These are phyloP conservation scores for Chelonoidis abingdonii DNA, from an alignment of 2,113 vertebrate genomes.

Conservation along the genomic window DNA sequence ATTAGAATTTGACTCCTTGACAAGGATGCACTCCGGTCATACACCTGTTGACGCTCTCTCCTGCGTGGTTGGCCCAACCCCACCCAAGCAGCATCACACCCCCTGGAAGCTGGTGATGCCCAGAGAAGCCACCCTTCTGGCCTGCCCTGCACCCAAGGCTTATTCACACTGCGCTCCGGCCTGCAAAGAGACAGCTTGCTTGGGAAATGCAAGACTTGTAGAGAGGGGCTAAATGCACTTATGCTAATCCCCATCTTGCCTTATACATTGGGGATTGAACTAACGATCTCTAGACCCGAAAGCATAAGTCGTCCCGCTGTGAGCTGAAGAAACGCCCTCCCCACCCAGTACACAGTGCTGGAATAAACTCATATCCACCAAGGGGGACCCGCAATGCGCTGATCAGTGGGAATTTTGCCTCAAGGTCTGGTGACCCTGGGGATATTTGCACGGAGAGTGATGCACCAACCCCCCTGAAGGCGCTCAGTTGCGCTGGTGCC, in stretches of 20 bases:
- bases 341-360: neutral
- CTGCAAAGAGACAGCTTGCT: neutral
- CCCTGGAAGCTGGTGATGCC: too few species aligned
- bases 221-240: neutral
- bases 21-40: too few species aligned
- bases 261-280: neutral
- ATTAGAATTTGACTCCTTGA: too few species aligned
- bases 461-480: neutral
- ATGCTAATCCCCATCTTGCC: neutral
- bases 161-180: neutral
- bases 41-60: too few species aligned
- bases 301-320: too few species aligned
- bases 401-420: neutral
- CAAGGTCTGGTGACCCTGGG: neutral
- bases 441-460: neutral
- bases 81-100: neutral
- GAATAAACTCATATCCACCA: neutral
- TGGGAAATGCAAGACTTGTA: neutral
- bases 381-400: neutral
- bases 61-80: neutral
- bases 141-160: neutral
- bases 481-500: neutral
- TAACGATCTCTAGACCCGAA: neutral
- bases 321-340: neutral
- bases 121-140: neutral